Evolutionary conservation across 2,888 invertebrate genomes (phyloP), one percentile per base, ranked within the genome.

Genomic region (Zaprionus bogoriensis): DNA sequence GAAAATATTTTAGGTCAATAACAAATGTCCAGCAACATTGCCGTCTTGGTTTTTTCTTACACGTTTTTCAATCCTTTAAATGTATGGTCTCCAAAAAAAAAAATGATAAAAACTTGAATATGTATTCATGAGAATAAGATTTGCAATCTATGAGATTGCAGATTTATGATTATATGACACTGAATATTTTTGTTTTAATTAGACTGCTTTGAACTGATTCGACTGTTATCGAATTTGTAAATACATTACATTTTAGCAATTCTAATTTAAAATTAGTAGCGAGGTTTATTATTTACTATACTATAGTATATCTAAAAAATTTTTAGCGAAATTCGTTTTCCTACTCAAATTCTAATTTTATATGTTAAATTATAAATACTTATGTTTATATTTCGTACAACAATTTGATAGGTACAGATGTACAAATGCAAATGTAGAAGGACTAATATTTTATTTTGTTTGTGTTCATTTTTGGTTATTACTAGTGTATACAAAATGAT

Each of bases 91-190:
- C n/a, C n/a, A n/a, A n/a, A n/a, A n/a, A n/a, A n/a, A n/a, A n/a
- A n/a, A n/a, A n/a, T n/a, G n/a, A n/a, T n/a, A n/a, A n/a, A n/a
- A n/a, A n/a, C n/a, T n/a, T n/a, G n/a, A 9, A 45, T 45, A 42
- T 64, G 28, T 54, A 27, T 4, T 50, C 23, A 42, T 45, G 45
- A 38, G 63, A 42, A n/a, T n/a, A 47, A 72, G 77, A 45, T 62
- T 57, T 70, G 54, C 67, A 65, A 77, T 76, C 70, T 77, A 63
- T 77, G 62, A 79, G 70, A 77, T 76, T 79, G 59, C 41, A 57
- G 23, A 23, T 23, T 27, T 27, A 9, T 64, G 52, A 72, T 67
- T 74, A 59, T 17, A 23, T 38, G 59, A 59, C 60, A 66, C 9
- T 25, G 50, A 27, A 51, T 23, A 63, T 42, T 62, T 36, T n/a